phyloP scores from a whole-genome alignment of 2,113 vertebrate species.

The Pseudolaguvia tuberculata region DNA sequence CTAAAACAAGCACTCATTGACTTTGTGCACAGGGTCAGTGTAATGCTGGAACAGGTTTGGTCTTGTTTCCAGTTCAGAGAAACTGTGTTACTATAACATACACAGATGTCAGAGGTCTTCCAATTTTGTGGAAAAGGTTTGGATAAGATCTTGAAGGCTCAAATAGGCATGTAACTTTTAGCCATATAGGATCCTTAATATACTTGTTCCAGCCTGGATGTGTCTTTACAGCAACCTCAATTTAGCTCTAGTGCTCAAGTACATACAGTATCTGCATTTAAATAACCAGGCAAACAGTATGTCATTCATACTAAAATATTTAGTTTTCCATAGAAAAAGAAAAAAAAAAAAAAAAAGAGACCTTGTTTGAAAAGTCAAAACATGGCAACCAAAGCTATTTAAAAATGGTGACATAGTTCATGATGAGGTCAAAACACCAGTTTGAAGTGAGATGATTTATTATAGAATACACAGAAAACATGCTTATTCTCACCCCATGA shows the following conservation, averaged over 20 bases:
- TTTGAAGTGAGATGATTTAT: background rate
- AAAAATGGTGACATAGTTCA: background rate
- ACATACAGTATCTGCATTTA: background rate
- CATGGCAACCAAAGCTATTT: background rate
- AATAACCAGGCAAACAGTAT: background rate
- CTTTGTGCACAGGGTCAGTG: too few relatives aligned
- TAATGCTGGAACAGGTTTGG: background rate
- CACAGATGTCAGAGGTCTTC: background rate
- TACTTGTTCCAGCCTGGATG: background rate
- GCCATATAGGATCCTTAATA: background rate
- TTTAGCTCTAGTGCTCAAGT: background rate
- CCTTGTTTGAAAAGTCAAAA: too few relatives aligned
- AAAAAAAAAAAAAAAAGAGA: background rate
- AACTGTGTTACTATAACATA: background rate
- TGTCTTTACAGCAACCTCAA: background rate
- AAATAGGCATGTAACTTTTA: background rate
- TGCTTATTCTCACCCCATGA: constrained; percentile 55
- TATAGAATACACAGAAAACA: background rate
- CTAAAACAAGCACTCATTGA: too few relatives aligned
- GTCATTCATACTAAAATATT: background rate
- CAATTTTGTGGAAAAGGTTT: background rate
- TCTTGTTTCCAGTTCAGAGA: background rate
- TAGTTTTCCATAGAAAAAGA: background rate
- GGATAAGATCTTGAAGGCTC: too few relatives aligned
- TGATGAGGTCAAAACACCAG: background rate